These are phyloP conservation scores for Heliconius sara DNA, from an alignment of 2,888 invertebrate species.

Conservation along the genomic window DNA sequence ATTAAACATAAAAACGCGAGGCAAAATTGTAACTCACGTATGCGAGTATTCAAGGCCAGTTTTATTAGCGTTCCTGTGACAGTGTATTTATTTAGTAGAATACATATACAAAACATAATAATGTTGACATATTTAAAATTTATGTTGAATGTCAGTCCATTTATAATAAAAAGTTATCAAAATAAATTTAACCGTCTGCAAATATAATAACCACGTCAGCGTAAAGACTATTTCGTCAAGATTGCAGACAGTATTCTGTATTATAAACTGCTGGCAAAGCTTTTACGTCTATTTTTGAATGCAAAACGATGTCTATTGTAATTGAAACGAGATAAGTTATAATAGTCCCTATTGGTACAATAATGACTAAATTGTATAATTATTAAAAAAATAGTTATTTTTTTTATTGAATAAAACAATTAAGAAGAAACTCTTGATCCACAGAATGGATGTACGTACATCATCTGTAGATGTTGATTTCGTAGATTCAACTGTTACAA, in stretches of 20 bases:
- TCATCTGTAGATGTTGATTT: too few species aligned
- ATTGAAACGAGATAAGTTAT: slow-evolving; percentile 2
- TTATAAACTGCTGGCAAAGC: slow-evolving; percentile 7
- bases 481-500: too few species aligned
- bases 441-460: too few species aligned
- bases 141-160: neutral
- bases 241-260: slow-evolving; percentile 15
- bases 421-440: too few species aligned
- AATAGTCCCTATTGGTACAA: neutral
- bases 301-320: slow-evolving; percentile 5
- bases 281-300: neutral
- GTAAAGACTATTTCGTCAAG: slow-evolving; percentile 1
- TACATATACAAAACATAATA: neutral
- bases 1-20: slow-evolving; percentile 39
- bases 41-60: slow-evolving; percentile 55
- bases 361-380: neutral
- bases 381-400: too few species aligned
- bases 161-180: slow-evolving; percentile 6
- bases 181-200: neutral
- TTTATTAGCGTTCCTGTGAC: slow-evolving; percentile 51
- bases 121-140: neutral
- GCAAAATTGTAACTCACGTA: slow-evolving; percentile 51
- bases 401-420: too few species aligned
- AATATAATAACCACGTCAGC: neutral
- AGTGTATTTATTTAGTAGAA: slow-evolving; percentile 31